These are phyloP conservation scores for Callipepla californica DNA, from an alignment of 2,113 vertebrate species.

Conservation along the genomic window DNA sequence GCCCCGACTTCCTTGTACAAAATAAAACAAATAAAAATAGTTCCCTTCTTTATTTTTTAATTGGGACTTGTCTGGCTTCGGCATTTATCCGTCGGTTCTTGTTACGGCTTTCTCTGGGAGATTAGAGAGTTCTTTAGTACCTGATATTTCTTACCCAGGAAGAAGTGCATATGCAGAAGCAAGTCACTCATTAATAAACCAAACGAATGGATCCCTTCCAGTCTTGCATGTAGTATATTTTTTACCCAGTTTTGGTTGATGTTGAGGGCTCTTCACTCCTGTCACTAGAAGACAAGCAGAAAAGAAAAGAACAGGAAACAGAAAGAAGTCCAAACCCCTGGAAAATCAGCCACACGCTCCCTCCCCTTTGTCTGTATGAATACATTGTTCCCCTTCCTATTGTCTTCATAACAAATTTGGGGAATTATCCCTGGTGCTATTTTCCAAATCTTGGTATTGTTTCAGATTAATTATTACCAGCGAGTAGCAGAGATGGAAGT, in stretches of 20 bases:
- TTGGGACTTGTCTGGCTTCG: slow-evolving; percentile 35
- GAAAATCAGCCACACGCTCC: slow-evolving; percentile 29
- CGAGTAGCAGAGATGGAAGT: neutral
- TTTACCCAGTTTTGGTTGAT: neutral
- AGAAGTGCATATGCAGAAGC: neutral
- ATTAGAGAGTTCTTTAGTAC: slow-evolving; percentile 12
- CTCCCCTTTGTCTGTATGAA: slow-evolving; percentile 14
- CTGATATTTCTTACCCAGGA: slow-evolving; percentile 3
- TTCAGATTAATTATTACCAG: slow-evolving; percentile 19
- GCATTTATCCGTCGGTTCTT: slow-evolving; percentile 15
- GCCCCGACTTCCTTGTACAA: neutral
- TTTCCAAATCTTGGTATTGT: neutral
- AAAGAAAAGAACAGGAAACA: neutral
- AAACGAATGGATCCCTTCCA: neutral
- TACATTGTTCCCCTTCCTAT: neutral
- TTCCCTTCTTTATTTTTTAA: slow-evolving; percentile 39
- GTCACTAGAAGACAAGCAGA: neutral
- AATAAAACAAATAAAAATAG: slow-evolving; percentile 37
- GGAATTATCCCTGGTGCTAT: neutral
- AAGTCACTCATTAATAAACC: slow-evolving; percentile 26
- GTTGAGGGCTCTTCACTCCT: neutral
- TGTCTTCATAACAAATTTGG: neutral
- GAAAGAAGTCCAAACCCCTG: slow-evolving; percentile 3
- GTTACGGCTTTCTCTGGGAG: neutral
- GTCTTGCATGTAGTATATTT: neutral